Percentiles rank a stretch among this genome's conserved stretches.
These are phyloP conservation scores for Drosophila affinis DNA, from an alignment of 2,888 invertebrate genomes.

Conservation along the genomic window DNA sequence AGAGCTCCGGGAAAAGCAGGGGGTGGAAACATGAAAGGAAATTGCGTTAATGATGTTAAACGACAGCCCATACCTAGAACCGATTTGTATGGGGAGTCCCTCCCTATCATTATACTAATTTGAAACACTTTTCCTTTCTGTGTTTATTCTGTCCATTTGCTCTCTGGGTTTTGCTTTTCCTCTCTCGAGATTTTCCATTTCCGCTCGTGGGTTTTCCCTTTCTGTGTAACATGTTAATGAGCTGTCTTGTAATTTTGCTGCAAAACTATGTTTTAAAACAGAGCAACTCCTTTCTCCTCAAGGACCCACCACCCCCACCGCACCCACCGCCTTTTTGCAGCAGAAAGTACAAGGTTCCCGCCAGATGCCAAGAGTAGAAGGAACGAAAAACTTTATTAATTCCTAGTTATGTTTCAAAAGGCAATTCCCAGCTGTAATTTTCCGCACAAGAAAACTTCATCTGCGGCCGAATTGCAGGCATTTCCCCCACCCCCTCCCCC, in stretches of 20 bases:
- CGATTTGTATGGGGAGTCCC: neutral
- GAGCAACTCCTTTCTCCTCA: neutral
- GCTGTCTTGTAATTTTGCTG: neutral
- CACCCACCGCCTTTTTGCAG: no score
- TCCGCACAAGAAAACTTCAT: neutral
- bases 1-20: neutral
- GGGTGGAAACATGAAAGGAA: slow-evolving; percentile 51
- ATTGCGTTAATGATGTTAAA: slow-evolving; percentile 62
- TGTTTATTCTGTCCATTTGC: neutral
- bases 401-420: neutral
- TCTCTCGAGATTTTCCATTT: no score
- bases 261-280: neutral
- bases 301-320: no score
- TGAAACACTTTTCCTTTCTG: neutral
- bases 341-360: neutral
- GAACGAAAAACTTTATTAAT: neutral
- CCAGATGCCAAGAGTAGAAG: neutral
- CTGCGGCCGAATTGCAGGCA: neutral
- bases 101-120: neutral
- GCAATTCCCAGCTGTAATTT: neutral
- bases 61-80: slow-evolving; percentile 18
- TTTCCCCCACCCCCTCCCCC: neutral
- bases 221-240: neutral
- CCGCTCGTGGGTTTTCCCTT: neutral
- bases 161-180: no score